Percentiles rank a stretch among this genome's conserved stretches.
These are phyloP conservation scores for Muscicapa striata DNA, from an alignment of 2,797 vertebrate genomes.

Conservation along the genomic window DNA sequence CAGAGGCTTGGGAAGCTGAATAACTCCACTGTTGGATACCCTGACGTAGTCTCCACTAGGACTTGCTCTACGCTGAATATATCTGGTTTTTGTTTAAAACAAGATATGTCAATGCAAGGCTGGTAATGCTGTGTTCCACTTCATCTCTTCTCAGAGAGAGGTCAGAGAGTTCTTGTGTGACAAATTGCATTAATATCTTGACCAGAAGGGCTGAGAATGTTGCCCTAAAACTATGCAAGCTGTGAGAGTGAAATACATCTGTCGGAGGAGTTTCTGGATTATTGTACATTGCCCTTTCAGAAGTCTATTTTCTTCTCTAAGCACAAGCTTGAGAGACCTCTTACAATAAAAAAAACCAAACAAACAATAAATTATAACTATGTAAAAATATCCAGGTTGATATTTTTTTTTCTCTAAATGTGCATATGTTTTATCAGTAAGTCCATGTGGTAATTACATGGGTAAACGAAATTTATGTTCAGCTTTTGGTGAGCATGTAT, in stretches of 20 bases:
- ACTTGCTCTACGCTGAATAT: conserved; percentile 68
- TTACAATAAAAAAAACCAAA: neutral
- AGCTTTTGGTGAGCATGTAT: neutral
- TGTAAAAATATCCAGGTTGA: neutral
- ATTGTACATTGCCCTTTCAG: neutral
- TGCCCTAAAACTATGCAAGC: neutral
- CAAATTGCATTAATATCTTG: neutral
- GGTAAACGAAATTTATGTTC: neutral
- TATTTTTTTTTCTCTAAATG: neutral
- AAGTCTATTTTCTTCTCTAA: neutral
- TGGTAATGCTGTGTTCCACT: neutral
- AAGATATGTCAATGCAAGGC: neutral
- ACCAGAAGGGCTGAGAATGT: neutral
- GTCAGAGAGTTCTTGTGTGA: neutral
- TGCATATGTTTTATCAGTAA: neutral
- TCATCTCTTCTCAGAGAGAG: neutral
- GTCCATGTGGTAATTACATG: neutral
- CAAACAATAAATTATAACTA: neutral
- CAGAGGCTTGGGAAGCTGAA: conserved; percentile 72
- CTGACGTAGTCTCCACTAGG: conserved; percentile 71
- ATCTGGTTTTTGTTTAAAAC: conserved; percentile 66
- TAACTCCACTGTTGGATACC: conserved; percentile 66
- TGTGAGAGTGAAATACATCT: neutral
- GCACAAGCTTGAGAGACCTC: neutral
- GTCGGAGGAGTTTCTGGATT: neutral